Conservation (phyloP, 2,797 vertebrate species). For the Avahi laniger region DNA sequence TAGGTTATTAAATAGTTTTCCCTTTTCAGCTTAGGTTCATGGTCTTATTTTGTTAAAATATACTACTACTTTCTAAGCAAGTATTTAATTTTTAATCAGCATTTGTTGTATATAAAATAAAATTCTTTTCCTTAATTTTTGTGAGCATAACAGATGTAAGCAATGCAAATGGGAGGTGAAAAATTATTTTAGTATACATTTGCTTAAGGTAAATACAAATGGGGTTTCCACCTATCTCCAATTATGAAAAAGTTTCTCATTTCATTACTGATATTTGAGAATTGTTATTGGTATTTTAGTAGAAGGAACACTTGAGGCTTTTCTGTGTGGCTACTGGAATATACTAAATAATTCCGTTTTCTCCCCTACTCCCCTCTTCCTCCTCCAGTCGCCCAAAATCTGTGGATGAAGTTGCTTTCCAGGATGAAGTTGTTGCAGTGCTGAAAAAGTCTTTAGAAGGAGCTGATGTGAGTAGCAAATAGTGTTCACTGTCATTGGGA, state of each 20-base stretch:
- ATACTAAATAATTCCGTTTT: background rate
- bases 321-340: background rate
- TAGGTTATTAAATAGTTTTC: conserved; percentile 1
- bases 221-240: background rate
- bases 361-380: background rate
- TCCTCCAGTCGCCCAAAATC: conserved; percentile 92
- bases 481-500: background rate
- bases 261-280: conserved; percentile 29
- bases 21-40: background rate
- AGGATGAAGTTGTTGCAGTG: conserved; percentile 97
- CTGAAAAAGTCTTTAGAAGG: conserved; percentile 96
- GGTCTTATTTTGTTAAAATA: conserved; percentile 43
- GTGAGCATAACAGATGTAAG: background rate
- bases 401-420: conserved; percentile 97
- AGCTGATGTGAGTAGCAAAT: conserved; percentile 92
- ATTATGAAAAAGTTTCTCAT: conserved; percentile 6
- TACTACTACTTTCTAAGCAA: background rate
- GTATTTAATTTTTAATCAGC: conserved; percentile 6
- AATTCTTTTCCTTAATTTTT: conserved; percentile 47
- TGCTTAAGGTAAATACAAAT: conserved; percentile 43
- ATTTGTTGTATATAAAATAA: conserved; percentile 25
- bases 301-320: background rate
- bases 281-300: conserved; percentile 1
- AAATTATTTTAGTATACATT: conserved; percentile 12
- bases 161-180: background rate